These are phyloP conservation scores for Aphis gossypii DNA, from an alignment of 1,140 invertebrate genomes.

Conservation along the genomic window DNA sequence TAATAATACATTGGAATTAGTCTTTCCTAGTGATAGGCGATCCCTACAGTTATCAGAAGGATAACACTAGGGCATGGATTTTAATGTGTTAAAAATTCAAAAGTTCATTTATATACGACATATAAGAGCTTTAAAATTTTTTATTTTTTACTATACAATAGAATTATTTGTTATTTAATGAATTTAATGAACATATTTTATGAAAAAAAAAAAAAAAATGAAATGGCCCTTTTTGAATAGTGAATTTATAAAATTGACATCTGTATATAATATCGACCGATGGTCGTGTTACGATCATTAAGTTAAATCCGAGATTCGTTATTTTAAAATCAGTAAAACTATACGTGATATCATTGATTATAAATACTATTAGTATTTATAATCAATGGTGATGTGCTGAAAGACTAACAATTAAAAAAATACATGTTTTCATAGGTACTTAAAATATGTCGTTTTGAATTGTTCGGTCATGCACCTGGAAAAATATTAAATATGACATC, in stretches of 20 bases:
- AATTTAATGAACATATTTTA: too few relatives aligned
- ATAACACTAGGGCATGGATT: too few relatives aligned
- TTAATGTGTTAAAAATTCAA: neutral
- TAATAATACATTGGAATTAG: too few relatives aligned
- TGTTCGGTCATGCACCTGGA: neutral
- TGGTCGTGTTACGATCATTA: neutral
- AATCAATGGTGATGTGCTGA: neutral
- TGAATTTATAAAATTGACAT: neutral
- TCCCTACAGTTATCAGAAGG: too few relatives aligned
- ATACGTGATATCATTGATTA: too few relatives aligned
- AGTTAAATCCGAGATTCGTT: neutral
- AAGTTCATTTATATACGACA: neutral
- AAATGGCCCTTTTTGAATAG: too few relatives aligned
- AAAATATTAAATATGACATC: neutral
- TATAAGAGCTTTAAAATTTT: neutral
- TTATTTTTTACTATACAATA: neutral
- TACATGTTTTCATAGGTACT: too few relatives aligned
- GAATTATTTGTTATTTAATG: neutral
- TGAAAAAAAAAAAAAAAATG: too few relatives aligned
- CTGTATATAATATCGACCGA: neutral
- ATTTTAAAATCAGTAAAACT: neutral
- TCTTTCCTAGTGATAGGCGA: too few relatives aligned
- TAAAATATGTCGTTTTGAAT: neutral
- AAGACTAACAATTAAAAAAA: neutral
- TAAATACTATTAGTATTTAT: too few relatives aligned